A percentile compares a stretch with the other conserved stretches of the same genome.
These are phyloP conservation scores for Phengaris alcon DNA, from an alignment of 2,888 invertebrate genomes.

Conservation along the genomic window DNA sequence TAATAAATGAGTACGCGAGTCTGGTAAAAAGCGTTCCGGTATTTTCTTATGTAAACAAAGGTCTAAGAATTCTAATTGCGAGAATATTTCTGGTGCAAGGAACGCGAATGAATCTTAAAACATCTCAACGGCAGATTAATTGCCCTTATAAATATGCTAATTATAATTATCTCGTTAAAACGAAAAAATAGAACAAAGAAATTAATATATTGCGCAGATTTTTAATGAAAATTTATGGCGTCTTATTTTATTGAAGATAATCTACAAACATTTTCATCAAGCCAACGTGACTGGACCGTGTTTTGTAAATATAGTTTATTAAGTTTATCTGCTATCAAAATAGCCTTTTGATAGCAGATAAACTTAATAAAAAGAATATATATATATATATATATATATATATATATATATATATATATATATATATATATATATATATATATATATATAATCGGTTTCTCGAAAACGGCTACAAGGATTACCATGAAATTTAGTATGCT, in stretches of 20 bases:
- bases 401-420: too few species aligned
- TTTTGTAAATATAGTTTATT: too few species aligned
- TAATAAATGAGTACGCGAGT: background rate
- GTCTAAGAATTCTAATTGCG: conserved; percentile 1
- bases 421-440: too few species aligned
- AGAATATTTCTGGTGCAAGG: conserved; percentile 9
- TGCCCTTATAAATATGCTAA: conserved; percentile 37
- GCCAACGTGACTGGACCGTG: background rate
- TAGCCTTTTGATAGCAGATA: too few species aligned
- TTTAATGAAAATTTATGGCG: conserved; percentile 21
- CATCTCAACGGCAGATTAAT: conserved; percentile 30
- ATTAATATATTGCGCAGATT: conserved; percentile 33
- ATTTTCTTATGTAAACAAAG: background rate
- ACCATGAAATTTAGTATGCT: too few species aligned
- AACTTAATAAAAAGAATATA: too few species aligned
- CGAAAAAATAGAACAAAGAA: conserved; percentile 32
- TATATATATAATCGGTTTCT: too few species aligned
- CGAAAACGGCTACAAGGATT: too few species aligned
- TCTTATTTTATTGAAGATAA: conserved; percentile 17
- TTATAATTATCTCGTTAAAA: conserved; percentile 32
- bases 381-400: too few species aligned
- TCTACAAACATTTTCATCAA: background rate
- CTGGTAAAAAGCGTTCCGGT: background rate
- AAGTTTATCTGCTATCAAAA: too few species aligned
- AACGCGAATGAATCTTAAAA: conserved; percentile 13